Evolutionary conservation across 2,797 vertebrate species (phyloP).

Genomic region (Gadopsis marmoratus): DNA sequence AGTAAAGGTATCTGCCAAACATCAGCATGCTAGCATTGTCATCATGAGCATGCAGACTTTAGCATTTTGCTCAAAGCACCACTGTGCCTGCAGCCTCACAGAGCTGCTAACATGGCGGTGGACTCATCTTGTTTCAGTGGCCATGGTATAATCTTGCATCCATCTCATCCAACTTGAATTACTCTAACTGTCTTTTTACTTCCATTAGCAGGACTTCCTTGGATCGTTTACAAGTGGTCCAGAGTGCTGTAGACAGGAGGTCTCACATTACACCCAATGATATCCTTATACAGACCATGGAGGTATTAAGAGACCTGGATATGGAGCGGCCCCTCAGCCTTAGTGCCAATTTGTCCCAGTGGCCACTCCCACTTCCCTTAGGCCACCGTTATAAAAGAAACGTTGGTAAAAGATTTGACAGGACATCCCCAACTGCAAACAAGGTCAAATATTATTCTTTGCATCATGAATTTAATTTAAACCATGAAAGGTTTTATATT

Average conservation of each 20-base stretch:
- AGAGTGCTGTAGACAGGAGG: constrained; percentile 29
- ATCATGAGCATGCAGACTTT: background rate
- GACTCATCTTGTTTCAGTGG: background rate
- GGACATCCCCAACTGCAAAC: background rate
- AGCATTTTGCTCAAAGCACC: constrained; percentile 2
- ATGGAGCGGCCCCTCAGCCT: too few species aligned
- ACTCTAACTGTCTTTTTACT: constrained; percentile 12
- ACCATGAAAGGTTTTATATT: background rate
- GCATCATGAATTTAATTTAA: background rate
- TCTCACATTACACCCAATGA: constrained; percentile 40
- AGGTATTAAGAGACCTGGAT: too few species aligned
- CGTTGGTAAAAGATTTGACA: background rate
- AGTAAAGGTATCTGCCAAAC: background rate
- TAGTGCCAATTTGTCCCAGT: background rate
- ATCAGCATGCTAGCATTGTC: background rate
- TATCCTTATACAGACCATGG: background rate
- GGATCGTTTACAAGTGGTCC: constrained; percentile 23
- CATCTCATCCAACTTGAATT: constrained; percentile 13
- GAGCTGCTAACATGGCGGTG: background rate
- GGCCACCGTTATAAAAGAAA: background rate
- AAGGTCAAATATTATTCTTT: background rate
- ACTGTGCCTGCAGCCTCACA: background rate
- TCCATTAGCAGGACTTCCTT: constrained; percentile 46
- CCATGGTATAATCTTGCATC: constrained; percentile 1
- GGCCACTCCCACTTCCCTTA: background rate